Evolutionary conservation across 2,113 vertebrate genomes (phyloP).

Genomic region (Carassius gibelio): DNA sequence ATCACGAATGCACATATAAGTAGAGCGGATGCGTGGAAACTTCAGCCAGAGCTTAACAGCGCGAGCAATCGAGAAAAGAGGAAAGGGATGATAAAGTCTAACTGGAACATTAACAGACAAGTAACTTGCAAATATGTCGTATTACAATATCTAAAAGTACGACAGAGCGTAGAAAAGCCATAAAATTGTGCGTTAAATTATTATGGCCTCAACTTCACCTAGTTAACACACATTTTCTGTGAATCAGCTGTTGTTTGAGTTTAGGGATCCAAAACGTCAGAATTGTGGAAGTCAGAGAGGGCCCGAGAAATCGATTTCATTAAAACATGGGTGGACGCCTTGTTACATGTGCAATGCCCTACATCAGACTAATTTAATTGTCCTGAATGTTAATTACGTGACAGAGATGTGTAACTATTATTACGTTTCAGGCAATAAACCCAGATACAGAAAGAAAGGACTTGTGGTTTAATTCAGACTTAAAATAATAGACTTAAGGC

Average conservation of each 20-base stretch:
- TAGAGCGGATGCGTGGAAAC: conserved; percentile 72
- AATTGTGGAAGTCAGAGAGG: conserved; percentile 65
- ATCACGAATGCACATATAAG: conserved; percentile 27
- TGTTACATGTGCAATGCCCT: conserved; percentile 38
- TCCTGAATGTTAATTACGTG: conserved; percentile 33
- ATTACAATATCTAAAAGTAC: conserved; percentile 99
- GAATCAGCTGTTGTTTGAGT: conserved; percentile 83
- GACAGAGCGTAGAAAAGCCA: conserved; percentile 94
- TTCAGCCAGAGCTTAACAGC: conserved; percentile 94
- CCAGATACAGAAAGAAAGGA: neutral
- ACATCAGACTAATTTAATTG: conserved; percentile 23
- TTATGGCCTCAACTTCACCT: conserved; percentile 96
- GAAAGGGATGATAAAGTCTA: conserved; percentile 96
- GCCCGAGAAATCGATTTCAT: conserved; percentile 34
- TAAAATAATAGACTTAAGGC: neutral
- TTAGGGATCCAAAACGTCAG: conserved; percentile 73
- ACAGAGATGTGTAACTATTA: conserved; percentile 18
- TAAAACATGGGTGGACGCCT: conserved; percentile 41
- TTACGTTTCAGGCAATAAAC: neutral
- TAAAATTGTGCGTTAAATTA: conserved; percentile 99
- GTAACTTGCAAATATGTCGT: conserved; percentile 99
- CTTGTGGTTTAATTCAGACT: neutral
- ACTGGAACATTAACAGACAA: conserved; percentile 99
- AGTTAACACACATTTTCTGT: conserved; percentile 99
- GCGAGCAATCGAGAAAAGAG: conserved; percentile 90